Base-by-base conservation (phyloP, 2,888 invertebrate genomes). In the Liposcelis brunnea region DNA sequence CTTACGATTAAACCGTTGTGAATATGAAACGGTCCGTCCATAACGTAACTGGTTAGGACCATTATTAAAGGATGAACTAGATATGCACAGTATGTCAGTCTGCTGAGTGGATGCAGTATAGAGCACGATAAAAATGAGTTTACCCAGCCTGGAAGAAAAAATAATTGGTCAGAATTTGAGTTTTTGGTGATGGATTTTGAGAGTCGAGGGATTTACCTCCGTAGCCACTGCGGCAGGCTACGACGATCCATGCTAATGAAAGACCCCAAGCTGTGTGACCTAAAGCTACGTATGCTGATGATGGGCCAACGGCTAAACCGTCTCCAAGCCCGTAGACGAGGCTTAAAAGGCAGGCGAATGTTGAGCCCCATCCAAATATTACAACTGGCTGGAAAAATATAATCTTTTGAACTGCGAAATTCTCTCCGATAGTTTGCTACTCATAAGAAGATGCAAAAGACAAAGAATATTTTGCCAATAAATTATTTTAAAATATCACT, bases 51-150 rank as follows among this genome's bases (percentile, higher is more conserved):
- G 37, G 77, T 80, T 56, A 80, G 72, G 64, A 80, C 75, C 83
- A 85, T 83, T 53, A 85, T 72, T 52, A 83, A n/a, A 11, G 86
- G 85, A 61, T 87, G 86, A 42, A 86, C 75, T 50, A 97, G 74
- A 67, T 95, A 97, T 31, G 93, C 86, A 62, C 91, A 87, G 67
- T 90, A 97, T 2, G 94, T 90, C 50, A 95, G 74, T 45, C 93
- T 72, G 55, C 90, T 89, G 43, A 97, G 69, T 0, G 95, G 94
- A 55, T 89, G 73, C 54, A 91, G 74, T 0, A 84, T 77, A 45
- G 78, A 75, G 66, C 85, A 83, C 0, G 86, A 84, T 36, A 97
- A 70, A 42, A 90, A 66, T 0, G 73, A 72, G 66, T 90, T 83
- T 43, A 93, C 68, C 40, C 82, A 72, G 18, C 83, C 82, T 42